Evolutionary conservation across 1,140 invertebrate genomes (phyloP).

Genomic region (Tribolium castaneum): DNA sequence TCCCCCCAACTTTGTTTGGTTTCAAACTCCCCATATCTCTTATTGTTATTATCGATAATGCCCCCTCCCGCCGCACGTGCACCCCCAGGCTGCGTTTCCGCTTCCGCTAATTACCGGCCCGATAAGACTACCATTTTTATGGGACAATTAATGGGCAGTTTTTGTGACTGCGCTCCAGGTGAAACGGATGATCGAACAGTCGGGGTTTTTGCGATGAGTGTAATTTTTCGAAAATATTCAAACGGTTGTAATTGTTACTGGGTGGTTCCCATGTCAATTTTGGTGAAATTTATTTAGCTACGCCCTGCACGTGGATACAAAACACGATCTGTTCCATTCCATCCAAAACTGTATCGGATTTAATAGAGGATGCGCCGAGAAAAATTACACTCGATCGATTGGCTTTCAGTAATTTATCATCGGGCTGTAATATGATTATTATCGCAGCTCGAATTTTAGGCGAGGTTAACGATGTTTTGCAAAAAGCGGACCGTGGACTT

Average conservation of each 20-base stretch:
- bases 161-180: not conserved
- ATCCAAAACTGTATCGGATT: conserved; percentile 36
- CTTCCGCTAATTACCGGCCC: conserved; percentile 32
- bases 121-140: conserved; percentile 36
- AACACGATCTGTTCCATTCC: conserved; percentile 23
- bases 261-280: conserved; percentile 36
- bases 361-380: conserved; percentile 29
- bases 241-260: conserved; percentile 19
- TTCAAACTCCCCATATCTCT: conserved; percentile 26
- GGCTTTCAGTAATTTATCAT: conserved; percentile 31
- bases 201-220: too few species aligned
- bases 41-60: conserved; percentile 36
- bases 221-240: not conserved
- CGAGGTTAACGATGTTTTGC: conserved; percentile 26
- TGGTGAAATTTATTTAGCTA: conserved; percentile 30
- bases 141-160: conserved; percentile 11
- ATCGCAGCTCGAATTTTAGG: conserved; percentile 26
- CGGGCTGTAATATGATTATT: conserved; percentile 32
- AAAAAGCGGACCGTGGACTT: not conserved
- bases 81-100: conserved; percentile 16
- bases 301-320: conserved; percentile 35
- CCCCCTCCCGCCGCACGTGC: conserved; percentile 12
- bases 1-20: conserved; percentile 8
- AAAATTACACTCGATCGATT: conserved; percentile 34
- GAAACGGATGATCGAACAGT: not conserved